Base-by-base conservation (phyloP, 2,113 vertebrate species). In the Prionailurus viverrinus region DNA sequence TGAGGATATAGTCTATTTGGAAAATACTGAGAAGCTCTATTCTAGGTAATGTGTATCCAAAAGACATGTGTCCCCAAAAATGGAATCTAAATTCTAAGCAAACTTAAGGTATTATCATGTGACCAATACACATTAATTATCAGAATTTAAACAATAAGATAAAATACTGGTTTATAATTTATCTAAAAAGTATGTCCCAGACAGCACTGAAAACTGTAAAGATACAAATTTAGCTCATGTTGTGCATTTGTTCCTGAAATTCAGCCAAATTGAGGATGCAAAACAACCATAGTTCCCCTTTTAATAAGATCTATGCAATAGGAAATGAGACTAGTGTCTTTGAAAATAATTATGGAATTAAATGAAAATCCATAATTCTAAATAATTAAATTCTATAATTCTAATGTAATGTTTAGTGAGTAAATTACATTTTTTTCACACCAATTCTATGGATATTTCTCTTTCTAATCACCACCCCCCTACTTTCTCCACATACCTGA, bases 41-140 rank as follows among this genome's bases (percentile, higher is more conserved):
- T 83, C 10, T 51, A 55, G 41, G 41, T 55, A 86, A 80, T 73
- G 55, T 33, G 18, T 66, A 71, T 55, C 13, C 25, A 89, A 96
- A 51, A 71, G 53, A 36, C 16, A 13, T 85, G 36, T 80, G 19
- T 85, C 5, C 33, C 33, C 48, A 39, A 90, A 90, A 69, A n/a
- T 85, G n/a, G n/a, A 71, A 55, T 41, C 63, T 85, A 94, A 90
- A 94, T 65, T 90, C 23, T 85, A 63, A n/a, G 25, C 18, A 80
- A 53, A 84, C 11, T 51, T 71, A 53, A 90, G 13, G 53, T 68
- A 19, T 39, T 83, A 51, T 61, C 33, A 45, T 23, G 12, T 71
- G 9, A 91, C 21, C 31, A 69, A 84, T 84, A 61, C 31, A 78
- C 27, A 83, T 39, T 76, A 81, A 39, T 51, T 12, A 79, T 78